phyloP scores from a whole-genome alignment of 1,140 invertebrate genomes.

The Chironomus tepperi region DNA sequence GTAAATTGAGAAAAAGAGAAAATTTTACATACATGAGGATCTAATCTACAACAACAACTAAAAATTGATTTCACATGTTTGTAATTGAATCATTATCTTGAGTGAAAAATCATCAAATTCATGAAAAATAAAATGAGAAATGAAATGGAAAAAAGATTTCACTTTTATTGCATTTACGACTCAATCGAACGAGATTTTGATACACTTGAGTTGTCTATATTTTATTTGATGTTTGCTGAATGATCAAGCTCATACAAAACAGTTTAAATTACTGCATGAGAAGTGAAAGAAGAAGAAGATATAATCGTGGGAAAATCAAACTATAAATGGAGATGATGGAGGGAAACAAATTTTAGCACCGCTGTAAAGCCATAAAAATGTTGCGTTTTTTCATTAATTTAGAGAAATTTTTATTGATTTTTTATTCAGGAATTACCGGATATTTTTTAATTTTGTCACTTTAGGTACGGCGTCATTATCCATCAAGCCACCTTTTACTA shows the following conservation, averaged over 20 bases:
- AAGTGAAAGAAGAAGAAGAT: neutral
- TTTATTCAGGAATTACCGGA: too few relatives aligned
- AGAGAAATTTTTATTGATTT: too few relatives aligned
- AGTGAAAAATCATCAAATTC: neutral
- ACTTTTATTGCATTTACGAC: conserved; percentile 18
- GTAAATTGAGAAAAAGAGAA: neutral
- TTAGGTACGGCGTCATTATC: too few relatives aligned
- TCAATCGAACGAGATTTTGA: conserved; percentile 6
- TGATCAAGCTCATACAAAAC: too few relatives aligned
- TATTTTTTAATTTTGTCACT: too few relatives aligned
- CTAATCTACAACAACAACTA: neutral
- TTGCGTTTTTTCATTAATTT: neutral
- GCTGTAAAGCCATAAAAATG: neutral
- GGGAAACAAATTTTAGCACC: neutral
- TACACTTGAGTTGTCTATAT: neutral
- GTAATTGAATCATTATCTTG: conserved; percentile 19
- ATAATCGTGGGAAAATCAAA: conserved; percentile 13
- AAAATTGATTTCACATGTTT: neutral
- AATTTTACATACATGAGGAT: neutral
- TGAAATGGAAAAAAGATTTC: conserved; percentile 4
- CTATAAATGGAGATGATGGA: neutral
- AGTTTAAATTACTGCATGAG: too few relatives aligned
- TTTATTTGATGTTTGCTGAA: neutral
- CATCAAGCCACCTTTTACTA: too few relatives aligned
- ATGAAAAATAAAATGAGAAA: neutral